Conservation (phyloP, 92 coral and sea anemone species). For the Palythoa grandiflora region DNA sequence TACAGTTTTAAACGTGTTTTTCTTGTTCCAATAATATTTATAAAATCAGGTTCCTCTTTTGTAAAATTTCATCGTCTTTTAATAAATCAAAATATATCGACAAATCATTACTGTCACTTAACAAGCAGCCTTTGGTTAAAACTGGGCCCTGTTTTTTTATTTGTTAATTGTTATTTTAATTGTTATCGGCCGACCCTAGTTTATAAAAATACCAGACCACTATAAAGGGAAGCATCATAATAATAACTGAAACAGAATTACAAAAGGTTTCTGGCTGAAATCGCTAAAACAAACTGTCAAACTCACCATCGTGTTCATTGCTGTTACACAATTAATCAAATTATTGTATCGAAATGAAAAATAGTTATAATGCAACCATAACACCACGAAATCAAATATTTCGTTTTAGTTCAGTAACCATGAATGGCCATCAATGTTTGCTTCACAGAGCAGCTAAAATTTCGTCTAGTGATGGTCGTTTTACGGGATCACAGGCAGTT, state of each 20-base stretch:
- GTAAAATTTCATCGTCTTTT: background rate
- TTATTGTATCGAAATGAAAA: background rate
- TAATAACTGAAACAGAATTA: background rate
- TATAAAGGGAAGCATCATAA: background rate
- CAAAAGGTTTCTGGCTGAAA: background rate
- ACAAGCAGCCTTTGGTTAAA: too few relatives aligned
- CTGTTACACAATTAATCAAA: background rate
- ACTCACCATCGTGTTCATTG: background rate
- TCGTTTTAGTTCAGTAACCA: background rate
- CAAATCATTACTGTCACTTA: too few relatives aligned
- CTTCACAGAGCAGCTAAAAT: background rate
- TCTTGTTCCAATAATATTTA: background rate
- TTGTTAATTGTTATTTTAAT: background rate
- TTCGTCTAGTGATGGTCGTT: constrained; percentile 10
- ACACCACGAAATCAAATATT: background rate
- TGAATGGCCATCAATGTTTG: background rate
- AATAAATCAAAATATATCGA: too few relatives aligned
- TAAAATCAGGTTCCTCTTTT: background rate
- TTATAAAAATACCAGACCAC: background rate
- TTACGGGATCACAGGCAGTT: constrained; percentile 10
- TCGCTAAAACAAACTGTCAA: background rate
- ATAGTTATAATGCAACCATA: background rate
- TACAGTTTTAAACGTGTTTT: background rate
- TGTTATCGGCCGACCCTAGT: constrained; percentile 1
- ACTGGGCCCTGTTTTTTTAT: too few relatives aligned